Evolutionary conservation across 2,888 invertebrate species (phyloP).

Genomic region (Drosophila villosipedis): DNA sequence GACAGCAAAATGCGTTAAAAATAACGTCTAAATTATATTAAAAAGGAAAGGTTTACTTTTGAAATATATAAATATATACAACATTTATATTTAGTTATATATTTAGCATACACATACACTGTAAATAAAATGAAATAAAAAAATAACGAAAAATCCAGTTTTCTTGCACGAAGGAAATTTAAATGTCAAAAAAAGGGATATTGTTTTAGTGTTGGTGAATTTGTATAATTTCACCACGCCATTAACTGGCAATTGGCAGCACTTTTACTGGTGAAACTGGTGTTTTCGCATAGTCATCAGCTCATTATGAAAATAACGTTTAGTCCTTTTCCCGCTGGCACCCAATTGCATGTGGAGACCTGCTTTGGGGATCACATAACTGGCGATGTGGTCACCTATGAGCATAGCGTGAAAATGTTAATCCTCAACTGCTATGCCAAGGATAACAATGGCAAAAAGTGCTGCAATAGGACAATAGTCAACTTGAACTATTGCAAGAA

Average conservation of each 20-base stretch:
- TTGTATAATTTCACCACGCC: not conserved
- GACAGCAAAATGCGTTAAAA: constrained; percentile 42
- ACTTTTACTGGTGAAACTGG: constrained; percentile 8
- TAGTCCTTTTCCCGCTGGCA: constrained; percentile 41
- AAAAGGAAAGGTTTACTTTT: constrained; percentile 75
- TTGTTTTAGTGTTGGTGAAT: constrained; percentile 1
- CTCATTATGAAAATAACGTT: constrained; percentile 10
- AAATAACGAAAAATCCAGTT: constrained; percentile 17
- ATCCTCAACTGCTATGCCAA: constrained; percentile 31
- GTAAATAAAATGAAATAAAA: constrained; percentile 83
- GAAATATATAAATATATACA: constrained; percentile 70
- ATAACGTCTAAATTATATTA: constrained; percentile 50
- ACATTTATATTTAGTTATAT: constrained; percentile 83
- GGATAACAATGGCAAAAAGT: constrained; percentile 18
- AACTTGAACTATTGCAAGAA: constrained; percentile 53
- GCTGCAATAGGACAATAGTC: constrained; percentile 34
- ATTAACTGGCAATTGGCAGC: constrained; percentile 18
- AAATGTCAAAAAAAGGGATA: not conserved
- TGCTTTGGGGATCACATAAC: constrained; percentile 40
- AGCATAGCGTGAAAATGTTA: constrained; percentile 48
- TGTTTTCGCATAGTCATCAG: not conserved
- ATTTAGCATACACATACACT: constrained; percentile 78
- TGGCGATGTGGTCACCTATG: constrained; percentile 50
- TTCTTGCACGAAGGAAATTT: not conserved
- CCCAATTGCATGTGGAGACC: constrained; percentile 38